These are phyloP conservation scores for Diachrysia chrysitis DNA, from an alignment of 2,888 invertebrate species.

Conservation along the genomic window DNA sequence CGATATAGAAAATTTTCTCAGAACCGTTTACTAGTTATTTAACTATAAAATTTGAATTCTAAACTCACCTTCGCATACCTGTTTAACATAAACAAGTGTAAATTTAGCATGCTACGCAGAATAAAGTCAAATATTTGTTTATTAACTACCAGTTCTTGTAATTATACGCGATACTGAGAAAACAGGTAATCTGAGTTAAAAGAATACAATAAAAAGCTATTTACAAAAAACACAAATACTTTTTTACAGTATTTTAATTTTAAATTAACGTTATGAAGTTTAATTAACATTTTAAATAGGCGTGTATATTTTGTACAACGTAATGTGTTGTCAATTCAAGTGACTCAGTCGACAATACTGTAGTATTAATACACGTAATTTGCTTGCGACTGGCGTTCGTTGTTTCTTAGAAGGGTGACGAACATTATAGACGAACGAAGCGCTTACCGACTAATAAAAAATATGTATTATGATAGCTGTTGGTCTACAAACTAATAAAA, in stretches of 20 bases:
- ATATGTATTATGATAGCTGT: background rate
- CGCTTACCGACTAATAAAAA: background rate
- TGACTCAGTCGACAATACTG: conserved; percentile 47
- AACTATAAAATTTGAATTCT: conserved; percentile 17
- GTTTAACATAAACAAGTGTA: conserved; percentile 39
- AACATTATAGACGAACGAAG: conserved; percentile 10
- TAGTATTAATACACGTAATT: conserved; percentile 45
- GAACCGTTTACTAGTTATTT: conserved; percentile 3
- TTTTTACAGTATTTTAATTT: background rate
- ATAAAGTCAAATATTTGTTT: conserved; percentile 40
- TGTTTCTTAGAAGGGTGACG: conserved; percentile 48
- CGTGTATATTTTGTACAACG: conserved; percentile 12
- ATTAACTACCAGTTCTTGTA: conserved; percentile 36
- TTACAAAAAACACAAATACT: background rate
- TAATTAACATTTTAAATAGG: background rate
- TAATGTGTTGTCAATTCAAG: conserved; percentile 25
- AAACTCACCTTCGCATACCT: conserved; percentile 30
- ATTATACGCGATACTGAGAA: conserved; percentile 40
- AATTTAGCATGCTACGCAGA: conserved; percentile 51
- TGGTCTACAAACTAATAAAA: background rate
- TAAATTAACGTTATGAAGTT: background rate
- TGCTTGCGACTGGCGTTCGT: conserved; percentile 43
- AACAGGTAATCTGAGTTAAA: conserved; percentile 13
- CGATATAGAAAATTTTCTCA: conserved; percentile 1
- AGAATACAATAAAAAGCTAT: conserved; percentile 14